Evolutionary conservation across 2,113 vertebrate genomes (phyloP).

Genomic region (Cichladusa arquata): DNA sequence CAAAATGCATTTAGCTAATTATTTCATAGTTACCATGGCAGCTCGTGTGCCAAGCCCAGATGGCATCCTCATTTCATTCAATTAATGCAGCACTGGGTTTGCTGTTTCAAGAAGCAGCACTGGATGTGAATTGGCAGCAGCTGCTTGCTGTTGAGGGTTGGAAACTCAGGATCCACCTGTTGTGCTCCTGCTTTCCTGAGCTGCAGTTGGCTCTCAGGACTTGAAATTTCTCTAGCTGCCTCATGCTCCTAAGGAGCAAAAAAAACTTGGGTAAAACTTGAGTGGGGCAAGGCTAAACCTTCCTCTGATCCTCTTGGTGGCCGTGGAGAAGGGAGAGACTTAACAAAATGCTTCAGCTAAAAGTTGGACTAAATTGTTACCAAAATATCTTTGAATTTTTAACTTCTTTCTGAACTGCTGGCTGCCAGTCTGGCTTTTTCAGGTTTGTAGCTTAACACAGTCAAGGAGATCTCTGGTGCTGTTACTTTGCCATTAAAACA

Average conservation of each 20-base stretch:
- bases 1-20: slow-evolving; percentile 52
- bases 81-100: not conserved
- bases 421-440: not conserved
- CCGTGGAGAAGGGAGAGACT: not conserved
- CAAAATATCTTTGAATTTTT: not conserved
- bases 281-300: not conserved
- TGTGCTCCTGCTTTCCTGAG: not conserved
- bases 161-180: not conserved
- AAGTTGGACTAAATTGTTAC: not conserved
- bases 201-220: not conserved
- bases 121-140: not conserved
- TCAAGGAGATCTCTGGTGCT: not conserved
- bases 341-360: not conserved
- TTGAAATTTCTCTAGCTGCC: not conserved
- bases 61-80: slow-evolving; percentile 25
- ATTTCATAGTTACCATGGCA: slow-evolving; percentile 52
- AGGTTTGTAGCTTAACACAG: not conserved
- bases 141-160: not conserved
- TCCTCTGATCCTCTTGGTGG: not conserved
- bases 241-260: not conserved
- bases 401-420: not conserved
- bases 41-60: slow-evolving; percentile 35
- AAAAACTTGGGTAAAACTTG: not conserved
- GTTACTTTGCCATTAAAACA: not conserved
- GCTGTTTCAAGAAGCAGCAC: not conserved